These are phyloP conservation scores for Alcis repandata DNA, from an alignment of 2,888 invertebrate genomes.

Conservation along the genomic window DNA sequence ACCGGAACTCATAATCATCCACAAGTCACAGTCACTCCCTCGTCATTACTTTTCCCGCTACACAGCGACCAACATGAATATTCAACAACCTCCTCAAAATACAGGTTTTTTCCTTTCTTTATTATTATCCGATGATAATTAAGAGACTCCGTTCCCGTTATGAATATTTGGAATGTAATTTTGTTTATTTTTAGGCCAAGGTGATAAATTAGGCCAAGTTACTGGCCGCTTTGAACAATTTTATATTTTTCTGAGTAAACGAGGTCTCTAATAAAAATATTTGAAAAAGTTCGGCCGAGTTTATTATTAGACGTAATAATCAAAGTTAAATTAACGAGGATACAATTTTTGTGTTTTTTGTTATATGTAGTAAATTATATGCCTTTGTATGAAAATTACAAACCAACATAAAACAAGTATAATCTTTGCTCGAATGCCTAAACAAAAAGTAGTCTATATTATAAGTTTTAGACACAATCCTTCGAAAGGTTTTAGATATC, in stretches of 20 bases:
- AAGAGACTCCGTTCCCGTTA: slow-evolving; percentile 45
- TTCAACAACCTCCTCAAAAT: slow-evolving; percentile 58
- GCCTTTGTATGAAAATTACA: slow-evolving; percentile 31
- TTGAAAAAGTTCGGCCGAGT: neutral
- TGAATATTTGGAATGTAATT: slow-evolving; percentile 40
- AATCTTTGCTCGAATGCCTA: too few relatives aligned
- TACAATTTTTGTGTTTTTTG: neutral
- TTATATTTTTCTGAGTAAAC: slow-evolving; percentile 2
- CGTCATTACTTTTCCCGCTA: slow-evolving; percentile 46
- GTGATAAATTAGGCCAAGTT: slow-evolving; percentile 21
- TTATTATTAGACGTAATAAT: neutral
- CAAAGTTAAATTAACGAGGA: neutral
- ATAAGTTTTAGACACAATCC: too few relatives aligned
- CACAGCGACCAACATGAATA: slow-evolving; percentile 60
- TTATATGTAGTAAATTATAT: slow-evolving; percentile 20
- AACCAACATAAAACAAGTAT: neutral
- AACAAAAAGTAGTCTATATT: too few relatives aligned
- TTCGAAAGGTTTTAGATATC: too few relatives aligned
- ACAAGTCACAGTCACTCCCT: slow-evolving; percentile 25
- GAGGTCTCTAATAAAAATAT: neutral
- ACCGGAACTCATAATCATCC: slow-evolving; percentile 12
- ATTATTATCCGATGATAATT: slow-evolving; percentile 62
- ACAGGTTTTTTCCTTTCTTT: slow-evolving; percentile 56
- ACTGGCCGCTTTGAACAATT: slow-evolving; percentile 1
- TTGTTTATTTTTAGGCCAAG: slow-evolving; percentile 28